Evolutionary conservation across 2,113 vertebrate genomes (phyloP).

Genomic region (Saguinus midas): DNA sequence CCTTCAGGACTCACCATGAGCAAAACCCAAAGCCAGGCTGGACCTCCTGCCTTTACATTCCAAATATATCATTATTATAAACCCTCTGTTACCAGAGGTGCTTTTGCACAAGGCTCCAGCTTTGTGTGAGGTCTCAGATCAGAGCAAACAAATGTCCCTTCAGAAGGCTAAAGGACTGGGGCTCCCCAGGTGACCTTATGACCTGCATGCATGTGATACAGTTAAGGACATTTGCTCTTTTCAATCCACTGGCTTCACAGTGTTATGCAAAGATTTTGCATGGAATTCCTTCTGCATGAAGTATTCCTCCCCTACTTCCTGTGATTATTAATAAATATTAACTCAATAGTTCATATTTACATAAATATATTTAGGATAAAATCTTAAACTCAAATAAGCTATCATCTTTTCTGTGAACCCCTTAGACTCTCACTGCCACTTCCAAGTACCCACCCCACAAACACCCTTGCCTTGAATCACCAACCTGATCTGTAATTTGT

Average conservation of each 20-base stretch:
- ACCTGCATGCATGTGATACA: rapidly evolving
- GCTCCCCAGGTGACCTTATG: rapidly evolving
- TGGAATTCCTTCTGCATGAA: rapidly evolving
- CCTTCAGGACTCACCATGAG: rapidly evolving
- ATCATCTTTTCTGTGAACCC: neutral
- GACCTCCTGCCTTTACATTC: no score
- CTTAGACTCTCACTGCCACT: neutral
- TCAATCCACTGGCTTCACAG: rapidly evolving
- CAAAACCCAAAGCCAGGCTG: neutral
- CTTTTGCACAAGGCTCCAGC: no score
- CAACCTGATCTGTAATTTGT: neutral
- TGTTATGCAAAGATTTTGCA: rapidly evolving
- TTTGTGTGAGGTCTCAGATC: rapidly evolving
- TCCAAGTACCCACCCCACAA: no score
- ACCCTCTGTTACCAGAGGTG: rapidly evolving
- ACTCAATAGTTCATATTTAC: neutral
- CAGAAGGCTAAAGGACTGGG: neutral
- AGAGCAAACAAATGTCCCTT: rapidly evolving
- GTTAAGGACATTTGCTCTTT: rapidly evolving
- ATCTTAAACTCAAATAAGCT: no score
- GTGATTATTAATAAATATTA: neutral
- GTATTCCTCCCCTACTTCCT: neutral
- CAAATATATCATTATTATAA: rapidly evolving
- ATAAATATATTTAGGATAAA: neutral
- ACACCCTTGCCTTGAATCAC: no score